These are phyloP conservation scores for Mus spretus DNA, from an alignment of 2,797 vertebrate species.

Conservation along the genomic window DNA sequence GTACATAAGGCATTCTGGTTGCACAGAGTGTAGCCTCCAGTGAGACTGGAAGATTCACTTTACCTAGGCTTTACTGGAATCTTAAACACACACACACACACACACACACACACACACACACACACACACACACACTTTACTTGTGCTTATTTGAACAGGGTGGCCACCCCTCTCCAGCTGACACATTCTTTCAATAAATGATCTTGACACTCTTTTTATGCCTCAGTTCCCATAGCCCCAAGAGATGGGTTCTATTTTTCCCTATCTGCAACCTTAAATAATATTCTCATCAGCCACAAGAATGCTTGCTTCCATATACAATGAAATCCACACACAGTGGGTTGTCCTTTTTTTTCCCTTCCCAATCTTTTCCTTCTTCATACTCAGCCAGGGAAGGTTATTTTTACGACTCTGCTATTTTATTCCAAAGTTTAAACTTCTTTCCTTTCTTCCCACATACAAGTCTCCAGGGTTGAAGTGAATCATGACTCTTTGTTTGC, in stretches of 20 bases:
- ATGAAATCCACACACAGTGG: rapidly evolving
- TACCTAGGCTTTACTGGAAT: background rate
- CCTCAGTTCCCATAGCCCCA: background rate
- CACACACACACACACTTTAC: background rate
- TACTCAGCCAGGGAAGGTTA: background rate
- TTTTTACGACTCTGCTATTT: conserved; percentile 45
- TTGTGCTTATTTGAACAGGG: background rate
- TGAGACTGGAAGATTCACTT: background rate
- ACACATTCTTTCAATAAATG: background rate
- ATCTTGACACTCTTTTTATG: background rate
- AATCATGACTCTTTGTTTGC: conserved; percentile 48
- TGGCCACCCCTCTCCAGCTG: background rate
- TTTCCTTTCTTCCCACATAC: conserved; percentile 13
- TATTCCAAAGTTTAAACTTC: conserved; percentile 11
- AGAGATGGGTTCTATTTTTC: background rate
- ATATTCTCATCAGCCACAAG: background rate
- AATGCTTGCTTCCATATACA: background rate
- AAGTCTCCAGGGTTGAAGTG: conserved; percentile 31
- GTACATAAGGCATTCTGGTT: background rate
- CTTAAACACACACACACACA: background rate
- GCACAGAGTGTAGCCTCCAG: background rate
- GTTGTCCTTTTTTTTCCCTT: background rate
- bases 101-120: too few species aligned
- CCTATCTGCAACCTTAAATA: background rate
- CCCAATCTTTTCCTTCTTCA: background rate